Percentiles rank a stretch among this genome's conserved stretches.
Evolutionary conservation across 1,140 invertebrate species (phyloP).

Genomic region (Drosophila willistoni): DNA sequence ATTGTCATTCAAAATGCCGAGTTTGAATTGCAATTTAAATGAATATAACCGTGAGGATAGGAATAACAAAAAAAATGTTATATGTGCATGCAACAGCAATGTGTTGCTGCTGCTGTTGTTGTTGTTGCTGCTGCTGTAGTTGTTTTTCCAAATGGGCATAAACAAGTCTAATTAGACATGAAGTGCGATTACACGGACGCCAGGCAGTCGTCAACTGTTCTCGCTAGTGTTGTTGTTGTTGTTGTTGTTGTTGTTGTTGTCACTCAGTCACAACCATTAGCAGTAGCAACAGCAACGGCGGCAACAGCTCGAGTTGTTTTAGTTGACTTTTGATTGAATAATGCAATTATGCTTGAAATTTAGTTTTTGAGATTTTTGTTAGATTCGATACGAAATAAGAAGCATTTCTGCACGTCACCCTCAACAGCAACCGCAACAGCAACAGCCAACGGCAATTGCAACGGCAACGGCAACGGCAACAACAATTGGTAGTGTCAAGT

Average conservation of each 20-base stretch:
- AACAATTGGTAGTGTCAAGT: slow-evolving; percentile 18
- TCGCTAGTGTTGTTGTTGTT: slow-evolving; percentile 29
- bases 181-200: slow-evolving; percentile 79
- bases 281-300: not conserved
- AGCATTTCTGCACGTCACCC: slow-evolving; percentile 61
- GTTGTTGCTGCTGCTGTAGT: slow-evolving; percentile 30
- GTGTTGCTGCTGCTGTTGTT: slow-evolving; percentile 29
- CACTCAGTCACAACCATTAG: slow-evolving; percentile 56
- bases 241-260: slow-evolving; percentile 31
- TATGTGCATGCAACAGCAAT: slow-evolving; percentile 32
- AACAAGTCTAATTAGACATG: slow-evolving; percentile 82
- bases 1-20: slow-evolving; percentile 77
- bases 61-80: slow-evolving; percentile 49
- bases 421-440: slow-evolving; percentile 28
- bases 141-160: slow-evolving; percentile 76
- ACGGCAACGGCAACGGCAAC: slow-evolving; percentile 1
- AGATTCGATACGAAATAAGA: slow-evolving; percentile 55
- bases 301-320: not conserved
- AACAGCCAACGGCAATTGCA: not conserved
- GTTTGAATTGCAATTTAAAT: slow-evolving; percentile 79
- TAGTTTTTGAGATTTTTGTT: slow-evolving; percentile 63
- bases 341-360: slow-evolving; percentile 78
- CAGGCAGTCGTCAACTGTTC: slow-evolving; percentile 61
- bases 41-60: slow-evolving; percentile 81
- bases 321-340: slow-evolving; percentile 66